Base-by-base conservation (phyloP, 2,888 invertebrate species). In the Luperina testacea region DNA sequence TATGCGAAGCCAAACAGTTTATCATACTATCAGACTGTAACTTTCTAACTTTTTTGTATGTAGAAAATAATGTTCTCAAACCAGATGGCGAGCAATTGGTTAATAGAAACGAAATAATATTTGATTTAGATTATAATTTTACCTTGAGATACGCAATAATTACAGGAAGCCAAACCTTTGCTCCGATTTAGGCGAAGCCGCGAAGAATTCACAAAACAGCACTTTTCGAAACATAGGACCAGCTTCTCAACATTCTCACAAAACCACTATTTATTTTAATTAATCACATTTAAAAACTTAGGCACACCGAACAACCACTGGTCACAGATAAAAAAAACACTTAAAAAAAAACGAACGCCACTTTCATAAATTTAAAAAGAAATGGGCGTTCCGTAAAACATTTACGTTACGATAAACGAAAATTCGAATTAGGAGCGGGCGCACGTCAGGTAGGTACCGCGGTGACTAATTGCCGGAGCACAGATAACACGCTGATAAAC, bases 401-500 rank as follows among this genome's bases (percentile, higher is more conserved):
- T 71, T 70, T 77, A 78, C 82, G 72, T 70, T 77, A 78, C 82
- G 72, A 81, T 73, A 85, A 70, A 86, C 68, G 59, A 86, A 86
- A 83, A 83, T 81, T 81, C 71, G 69, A 85, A 85, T 87, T 87
- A 80, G 70, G 72, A 86, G 78, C 86, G 90, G 88, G 88, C 92
- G 91, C 90, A 90, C 91, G 87, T 90, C 91, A 92, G 91, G 92
- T 93, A 92, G 88, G 92, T 91, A 90, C 81, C 90, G 85, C 89
- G 85, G 90, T 92, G 92, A 94, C 94, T 95, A 95, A 95, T 95
- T 95, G 93, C 92, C 90, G 87, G 89, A 90, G 90, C 88, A 92
- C 88, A 94, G 94, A 95, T 94, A 95, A 94, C 91, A 88, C 79
- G 87, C 80, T 93, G 94, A 94, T 95, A 95, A 95, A 94, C 91